phyloP scores from a whole-genome alignment of 2,113 vertebrate genomes.

The Nesoenas mayeri region DNA sequence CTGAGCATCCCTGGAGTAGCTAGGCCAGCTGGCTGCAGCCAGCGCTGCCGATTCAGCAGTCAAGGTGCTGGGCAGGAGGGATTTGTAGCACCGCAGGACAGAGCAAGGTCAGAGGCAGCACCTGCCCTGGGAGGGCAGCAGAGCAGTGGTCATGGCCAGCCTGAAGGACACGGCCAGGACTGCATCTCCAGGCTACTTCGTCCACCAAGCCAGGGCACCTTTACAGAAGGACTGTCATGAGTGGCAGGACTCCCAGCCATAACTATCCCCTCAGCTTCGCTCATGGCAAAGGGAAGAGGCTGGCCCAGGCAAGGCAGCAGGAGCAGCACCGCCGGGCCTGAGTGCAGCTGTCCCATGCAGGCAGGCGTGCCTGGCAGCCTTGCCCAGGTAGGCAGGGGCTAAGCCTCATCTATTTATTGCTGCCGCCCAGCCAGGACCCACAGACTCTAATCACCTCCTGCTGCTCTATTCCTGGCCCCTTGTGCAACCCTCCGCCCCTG shows the following conservation, averaged over 20 bases:
- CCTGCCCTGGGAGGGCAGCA: background rate
- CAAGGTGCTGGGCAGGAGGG: background rate
- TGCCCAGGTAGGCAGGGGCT: conserved; percentile 40
- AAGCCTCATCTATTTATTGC: conserved; percentile 28
- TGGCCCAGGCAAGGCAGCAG: background rate
- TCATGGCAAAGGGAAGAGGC: background rate
- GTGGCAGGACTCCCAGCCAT: rapidly evolving
- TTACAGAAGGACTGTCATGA: background rate
- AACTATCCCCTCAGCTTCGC: background rate
- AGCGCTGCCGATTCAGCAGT: conserved; percentile 47
- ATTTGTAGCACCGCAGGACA: conserved; percentile 42
- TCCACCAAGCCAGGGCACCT: rapidly evolving
- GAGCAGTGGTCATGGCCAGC: background rate
- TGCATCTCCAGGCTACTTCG: rapidly evolving
- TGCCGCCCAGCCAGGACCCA: background rate
- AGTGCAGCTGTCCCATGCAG: rapidly evolving
- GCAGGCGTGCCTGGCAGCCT: background rate
- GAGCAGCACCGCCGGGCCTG: rapidly evolving
- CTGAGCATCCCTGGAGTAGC: background rate
- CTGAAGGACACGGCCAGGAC: background rate
- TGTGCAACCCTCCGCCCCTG: conserved; percentile 13
- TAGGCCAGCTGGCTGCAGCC: background rate
- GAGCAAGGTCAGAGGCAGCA: conserved; percentile 18
- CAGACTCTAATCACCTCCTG: conserved; percentile 39
- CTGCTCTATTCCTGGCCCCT: conserved; percentile 33